phyloP scores from a whole-genome alignment of 1,140 invertebrate genomes.

The Pseudomyrmex pallidus region DNA sequence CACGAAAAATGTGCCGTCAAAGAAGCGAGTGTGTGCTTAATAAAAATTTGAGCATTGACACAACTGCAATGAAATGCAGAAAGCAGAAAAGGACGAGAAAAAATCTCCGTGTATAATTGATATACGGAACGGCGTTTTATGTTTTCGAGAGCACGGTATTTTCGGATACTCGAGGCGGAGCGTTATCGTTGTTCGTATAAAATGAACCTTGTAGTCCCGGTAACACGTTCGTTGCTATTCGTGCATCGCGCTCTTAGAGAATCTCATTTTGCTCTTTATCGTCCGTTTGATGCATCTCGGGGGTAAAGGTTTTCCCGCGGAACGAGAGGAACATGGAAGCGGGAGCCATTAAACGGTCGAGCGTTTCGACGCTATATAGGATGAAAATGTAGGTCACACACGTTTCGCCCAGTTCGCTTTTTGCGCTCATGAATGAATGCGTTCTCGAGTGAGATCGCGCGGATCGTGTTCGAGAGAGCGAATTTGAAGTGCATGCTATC shows the following conservation, averaged over 20 bases:
- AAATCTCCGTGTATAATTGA: neutral
- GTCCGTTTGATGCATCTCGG: slow-evolving; percentile 14
- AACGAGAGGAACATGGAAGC: neutral
- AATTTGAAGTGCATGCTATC: neutral
- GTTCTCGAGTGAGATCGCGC: slow-evolving; percentile 48
- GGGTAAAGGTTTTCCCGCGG: slow-evolving; percentile 14
- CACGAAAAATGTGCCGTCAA: too few relatives aligned
- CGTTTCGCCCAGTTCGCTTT: slow-evolving; percentile 38
- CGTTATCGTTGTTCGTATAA: neutral
- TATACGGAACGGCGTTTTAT: neutral
- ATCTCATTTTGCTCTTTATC: slow-evolving; percentile 2
- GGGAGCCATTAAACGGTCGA: slow-evolving; percentile 9
- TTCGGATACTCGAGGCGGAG: neutral
- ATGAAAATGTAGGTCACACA: slow-evolving; percentile 62
- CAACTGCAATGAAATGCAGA: neutral
- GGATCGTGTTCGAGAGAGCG: slow-evolving; percentile 19
- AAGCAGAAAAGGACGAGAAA: neutral
- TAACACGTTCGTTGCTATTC: slow-evolving; percentile 21
- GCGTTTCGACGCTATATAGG: neutral
- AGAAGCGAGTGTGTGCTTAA: neutral
- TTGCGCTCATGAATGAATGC: slow-evolving; percentile 45
- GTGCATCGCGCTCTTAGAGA: neutral
- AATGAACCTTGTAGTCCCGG: neutral
- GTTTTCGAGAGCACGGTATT: slow-evolving; percentile 21
- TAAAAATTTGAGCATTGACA: neutral